Evolutionary conservation across 2,113 vertebrate species (phyloP).

Genomic region (Proterorhinus semilunaris): DNA sequence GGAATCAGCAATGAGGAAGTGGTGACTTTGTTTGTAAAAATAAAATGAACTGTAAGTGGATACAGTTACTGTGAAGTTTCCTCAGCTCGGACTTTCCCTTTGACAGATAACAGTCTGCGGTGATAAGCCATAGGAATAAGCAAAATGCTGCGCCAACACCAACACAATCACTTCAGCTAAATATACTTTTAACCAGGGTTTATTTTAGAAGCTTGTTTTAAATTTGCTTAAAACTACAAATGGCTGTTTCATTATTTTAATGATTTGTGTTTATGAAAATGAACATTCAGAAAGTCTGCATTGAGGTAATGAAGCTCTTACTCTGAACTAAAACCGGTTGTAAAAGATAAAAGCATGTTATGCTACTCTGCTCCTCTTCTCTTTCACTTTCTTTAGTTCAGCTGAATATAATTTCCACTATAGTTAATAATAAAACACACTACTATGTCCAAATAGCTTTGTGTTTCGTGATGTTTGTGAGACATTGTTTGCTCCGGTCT

Average conservation of each 20-base stretch:
- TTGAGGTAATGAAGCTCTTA: too few species aligned
- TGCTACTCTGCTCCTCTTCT: too few species aligned
- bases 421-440: slow-evolving; percentile 2
- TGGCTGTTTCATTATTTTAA: too few species aligned
- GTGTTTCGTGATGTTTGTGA: slow-evolving; percentile 30
- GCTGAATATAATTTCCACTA: not conserved
- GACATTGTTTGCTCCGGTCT: slow-evolving; percentile 59
- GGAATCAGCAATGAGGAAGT: slow-evolving; percentile 79
- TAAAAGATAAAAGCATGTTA: too few species aligned
- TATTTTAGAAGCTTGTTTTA: not conserved
- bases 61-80: slow-evolving; percentile 62
- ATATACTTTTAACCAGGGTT: not conserved
- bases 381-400: not conserved
- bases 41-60: slow-evolving; percentile 59
- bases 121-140: slow-evolving; percentile 46
- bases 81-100: slow-evolving; percentile 69
- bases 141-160: slow-evolving; percentile 14
- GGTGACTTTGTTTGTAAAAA: slow-evolving; percentile 62
- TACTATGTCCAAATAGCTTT: slow-evolving; percentile 33
- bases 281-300: too few species aligned
- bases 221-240: too few species aligned
- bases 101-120: slow-evolving; percentile 43
- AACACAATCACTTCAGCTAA: not conserved
- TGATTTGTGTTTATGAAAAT: too few species aligned
- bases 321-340: too few species aligned